Conservation (phyloP, 2,797 vertebrate genomes). For the Argya squamiceps region DNA sequence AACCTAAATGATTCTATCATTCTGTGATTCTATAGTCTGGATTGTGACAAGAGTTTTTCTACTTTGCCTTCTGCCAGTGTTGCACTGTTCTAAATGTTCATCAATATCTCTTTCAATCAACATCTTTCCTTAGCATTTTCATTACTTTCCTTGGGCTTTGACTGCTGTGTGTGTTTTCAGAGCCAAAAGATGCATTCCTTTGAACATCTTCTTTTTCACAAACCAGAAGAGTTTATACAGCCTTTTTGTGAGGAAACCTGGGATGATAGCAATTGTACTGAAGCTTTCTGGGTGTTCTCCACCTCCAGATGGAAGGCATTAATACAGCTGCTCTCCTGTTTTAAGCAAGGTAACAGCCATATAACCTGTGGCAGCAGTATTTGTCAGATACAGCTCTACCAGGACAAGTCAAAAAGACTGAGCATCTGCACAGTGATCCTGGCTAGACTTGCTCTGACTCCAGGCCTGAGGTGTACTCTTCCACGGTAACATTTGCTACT, state of each 20-base stretch:
- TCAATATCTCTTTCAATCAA: background rate
- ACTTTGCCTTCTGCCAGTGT: background rate
- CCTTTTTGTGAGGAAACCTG: background rate
- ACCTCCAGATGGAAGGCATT: background rate
- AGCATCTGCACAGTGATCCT: fast-evolving
- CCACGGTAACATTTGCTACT: background rate
- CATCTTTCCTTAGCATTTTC: background rate
- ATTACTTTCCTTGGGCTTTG: background rate
- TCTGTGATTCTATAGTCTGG: background rate
- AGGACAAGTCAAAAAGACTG: background rate
- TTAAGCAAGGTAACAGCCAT: background rate
- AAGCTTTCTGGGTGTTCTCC: background rate
- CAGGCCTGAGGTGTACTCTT: background rate
- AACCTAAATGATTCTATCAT: background rate
- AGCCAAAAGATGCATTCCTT: background rate
- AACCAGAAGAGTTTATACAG: background rate
- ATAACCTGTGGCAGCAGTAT: background rate
- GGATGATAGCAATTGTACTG: background rate
- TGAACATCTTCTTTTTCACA: background rate
- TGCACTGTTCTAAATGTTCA: background rate
- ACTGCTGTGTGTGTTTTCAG: background rate
- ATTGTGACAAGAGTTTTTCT: background rate
- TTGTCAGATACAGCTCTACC: background rate
- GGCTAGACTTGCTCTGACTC: background rate
- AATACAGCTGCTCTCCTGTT: background rate